Conservation (phyloP, 2,797 vertebrate genomes). For the Ceryle rudis region DNA sequence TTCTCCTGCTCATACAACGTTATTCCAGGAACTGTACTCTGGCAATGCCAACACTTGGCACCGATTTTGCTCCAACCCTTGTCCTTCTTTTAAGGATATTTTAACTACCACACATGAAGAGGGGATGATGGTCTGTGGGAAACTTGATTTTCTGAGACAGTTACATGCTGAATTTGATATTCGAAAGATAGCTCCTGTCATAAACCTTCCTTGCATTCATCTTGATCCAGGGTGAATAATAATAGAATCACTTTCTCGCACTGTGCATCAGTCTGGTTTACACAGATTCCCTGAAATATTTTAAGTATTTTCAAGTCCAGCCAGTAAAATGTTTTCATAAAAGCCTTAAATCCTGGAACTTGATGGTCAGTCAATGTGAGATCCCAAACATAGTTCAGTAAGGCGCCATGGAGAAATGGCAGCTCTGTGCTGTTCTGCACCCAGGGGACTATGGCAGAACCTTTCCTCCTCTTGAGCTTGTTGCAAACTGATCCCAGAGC, state of each 20-base stretch:
- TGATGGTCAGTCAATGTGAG: neutral
- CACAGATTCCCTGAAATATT: neutral
- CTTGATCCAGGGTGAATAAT: neutral
- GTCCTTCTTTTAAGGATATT: slow-evolving; percentile 55
- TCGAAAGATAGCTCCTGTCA: slow-evolving; percentile 4
- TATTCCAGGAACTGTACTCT: slow-evolving; percentile 51
- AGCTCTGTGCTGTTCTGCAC: neutral
- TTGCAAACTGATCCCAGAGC: neutral
- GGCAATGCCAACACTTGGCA: slow-evolving; percentile 45
- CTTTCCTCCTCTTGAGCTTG: neutral
- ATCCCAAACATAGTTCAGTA: neutral
- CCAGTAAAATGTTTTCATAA: neutral
- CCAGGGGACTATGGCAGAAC: neutral
- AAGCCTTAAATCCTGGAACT: neutral
- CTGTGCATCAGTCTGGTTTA: neutral
- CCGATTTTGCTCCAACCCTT: slow-evolving; percentile 25
- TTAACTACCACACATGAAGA: neutral
- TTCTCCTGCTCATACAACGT: slow-evolving; percentile 55
- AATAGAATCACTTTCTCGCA: neutral
- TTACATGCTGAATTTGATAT: slow-evolving; percentile 16
- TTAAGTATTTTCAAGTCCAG: neutral
- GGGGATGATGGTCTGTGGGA: neutral
- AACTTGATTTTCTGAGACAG: slow-evolving; percentile 12
- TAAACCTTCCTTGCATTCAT: neutral
- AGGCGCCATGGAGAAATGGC: neutral